Conservation (phyloP, 2,797 vertebrate species). For the Microchirus variegatus region DNA sequence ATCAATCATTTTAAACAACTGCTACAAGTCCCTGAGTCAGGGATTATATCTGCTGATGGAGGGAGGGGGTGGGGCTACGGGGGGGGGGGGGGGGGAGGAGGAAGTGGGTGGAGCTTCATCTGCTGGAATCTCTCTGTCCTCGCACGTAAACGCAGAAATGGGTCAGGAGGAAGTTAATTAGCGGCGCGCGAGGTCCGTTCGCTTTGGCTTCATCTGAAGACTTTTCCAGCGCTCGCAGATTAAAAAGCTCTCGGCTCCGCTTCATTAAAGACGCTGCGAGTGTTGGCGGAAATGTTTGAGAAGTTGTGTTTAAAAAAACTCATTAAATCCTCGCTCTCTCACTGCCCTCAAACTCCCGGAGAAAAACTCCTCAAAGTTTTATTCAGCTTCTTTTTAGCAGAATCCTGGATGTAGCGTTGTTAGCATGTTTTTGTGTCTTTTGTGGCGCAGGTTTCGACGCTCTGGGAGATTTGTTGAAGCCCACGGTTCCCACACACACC, state of each 20-base stretch:
- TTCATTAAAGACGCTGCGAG: too few species aligned
- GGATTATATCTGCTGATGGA: slow-evolving; percentile 40
- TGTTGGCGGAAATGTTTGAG: too few species aligned
- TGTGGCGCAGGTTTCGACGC: slow-evolving; percentile 79
- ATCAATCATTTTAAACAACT: slow-evolving; percentile 57
- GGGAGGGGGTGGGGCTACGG: slow-evolving; percentile 14
- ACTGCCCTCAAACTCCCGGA: too few species aligned
- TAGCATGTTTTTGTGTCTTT: background rate
- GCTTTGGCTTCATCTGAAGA: too few species aligned
- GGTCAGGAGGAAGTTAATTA: slow-evolving; percentile 18
- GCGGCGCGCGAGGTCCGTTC: too few species aligned
- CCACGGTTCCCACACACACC: slow-evolving; percentile 78
- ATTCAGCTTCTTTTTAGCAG: too few species aligned
- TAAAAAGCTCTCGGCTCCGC: too few species aligned
- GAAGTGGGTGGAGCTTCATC: background rate
- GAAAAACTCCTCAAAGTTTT: too few species aligned
- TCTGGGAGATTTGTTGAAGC: slow-evolving; percentile 86
- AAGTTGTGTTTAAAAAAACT: too few species aligned
- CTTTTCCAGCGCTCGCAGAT: too few species aligned
- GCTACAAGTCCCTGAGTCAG: slow-evolving; percentile 53
- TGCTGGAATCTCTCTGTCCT: background rate
- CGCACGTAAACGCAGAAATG: slow-evolving; percentile 24
- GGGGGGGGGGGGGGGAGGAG: background rate
- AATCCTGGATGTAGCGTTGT: background rate
- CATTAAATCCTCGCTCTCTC: too few species aligned